These are phyloP conservation scores for Anabacerthia variegaticeps DNA, from an alignment of 2,797 vertebrate genomes.

Conservation along the genomic window DNA sequence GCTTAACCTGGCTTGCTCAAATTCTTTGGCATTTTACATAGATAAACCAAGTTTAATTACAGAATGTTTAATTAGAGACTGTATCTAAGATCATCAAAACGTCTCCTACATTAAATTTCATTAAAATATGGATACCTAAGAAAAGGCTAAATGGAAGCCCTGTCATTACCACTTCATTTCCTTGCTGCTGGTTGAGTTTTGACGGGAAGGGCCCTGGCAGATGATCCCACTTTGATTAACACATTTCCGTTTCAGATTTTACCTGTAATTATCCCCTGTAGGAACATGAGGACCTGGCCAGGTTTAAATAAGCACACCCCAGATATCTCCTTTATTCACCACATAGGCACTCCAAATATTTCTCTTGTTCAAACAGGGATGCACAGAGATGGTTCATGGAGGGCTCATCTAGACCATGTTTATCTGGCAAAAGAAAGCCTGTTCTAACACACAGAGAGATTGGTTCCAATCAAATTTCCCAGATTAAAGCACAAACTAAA, in stretches of 20 bases:
- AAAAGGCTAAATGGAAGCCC: slow-evolving; percentile 7
- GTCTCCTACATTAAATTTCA: neutral
- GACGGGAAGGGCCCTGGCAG: neutral
- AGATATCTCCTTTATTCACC: neutral
- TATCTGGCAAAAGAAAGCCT: neutral
- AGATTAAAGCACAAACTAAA: neutral
- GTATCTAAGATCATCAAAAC: slow-evolving; percentile 23
- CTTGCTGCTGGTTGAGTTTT: slow-evolving; percentile 13
- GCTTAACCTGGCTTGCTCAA: neutral
- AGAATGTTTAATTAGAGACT: slow-evolving; percentile 39
- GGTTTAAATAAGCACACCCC: neutral
- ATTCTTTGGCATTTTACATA: slow-evolving; percentile 17
- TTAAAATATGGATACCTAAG: slow-evolving; percentile 38
- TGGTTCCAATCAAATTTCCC: neutral
- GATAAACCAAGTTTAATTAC: slow-evolving; percentile 34
- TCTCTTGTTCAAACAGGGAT: neutral
- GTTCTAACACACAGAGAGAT: neutral
- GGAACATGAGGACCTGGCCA: neutral
- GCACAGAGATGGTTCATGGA: neutral
- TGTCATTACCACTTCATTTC: slow-evolving; percentile 43
- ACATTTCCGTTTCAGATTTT: neutral
- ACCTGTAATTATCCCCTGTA: slow-evolving; percentile 40
- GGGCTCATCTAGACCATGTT: neutral
- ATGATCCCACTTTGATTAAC: slow-evolving; percentile 25
- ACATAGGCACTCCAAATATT: neutral